A percentile compares a stretch with the other conserved stretches of the same genome.
These are phyloP conservation scores for Callinectes sapidus DNA, from an alignment of 2,888 invertebrate species.

Conservation along the genomic window DNA sequence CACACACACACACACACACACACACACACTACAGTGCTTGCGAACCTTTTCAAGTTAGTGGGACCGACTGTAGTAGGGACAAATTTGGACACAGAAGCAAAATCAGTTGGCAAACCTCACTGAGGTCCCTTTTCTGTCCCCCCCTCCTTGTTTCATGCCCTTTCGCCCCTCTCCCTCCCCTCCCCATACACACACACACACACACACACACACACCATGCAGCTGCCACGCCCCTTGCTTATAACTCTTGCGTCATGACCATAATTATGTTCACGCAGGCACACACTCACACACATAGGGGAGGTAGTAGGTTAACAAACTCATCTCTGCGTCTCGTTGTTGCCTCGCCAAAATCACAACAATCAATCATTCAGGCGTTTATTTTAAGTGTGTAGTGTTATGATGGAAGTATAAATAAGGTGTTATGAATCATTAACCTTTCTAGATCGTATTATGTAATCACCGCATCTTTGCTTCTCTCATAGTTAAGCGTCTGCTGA, in stretches of 20 bases:
- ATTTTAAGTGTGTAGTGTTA: too few relatives aligned
- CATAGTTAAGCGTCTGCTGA: not conserved
- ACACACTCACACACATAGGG: not conserved
- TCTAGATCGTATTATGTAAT: not conserved
- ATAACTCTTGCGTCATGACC: not conserved
- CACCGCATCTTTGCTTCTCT: not conserved
- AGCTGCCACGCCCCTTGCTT: not conserved
- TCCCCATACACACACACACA: not conserved
- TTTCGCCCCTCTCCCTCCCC: not conserved
- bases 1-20: slow-evolving; percentile 30
- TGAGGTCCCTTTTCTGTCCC: not conserved
- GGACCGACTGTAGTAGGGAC: not conserved
- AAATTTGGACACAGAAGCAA: slow-evolving; percentile 30
- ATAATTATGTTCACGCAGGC: not conserved
- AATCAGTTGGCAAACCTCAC: not conserved
- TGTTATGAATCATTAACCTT: too few relatives aligned
- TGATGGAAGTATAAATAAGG: too few relatives aligned
- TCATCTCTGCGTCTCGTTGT: too few relatives aligned
- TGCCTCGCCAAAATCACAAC: too few relatives aligned
- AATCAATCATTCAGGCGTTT: too few relatives aligned
- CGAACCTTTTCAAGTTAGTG: not conserved
- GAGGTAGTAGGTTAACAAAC: not conserved
- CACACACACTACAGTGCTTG: not conserved
- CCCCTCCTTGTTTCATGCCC: not conserved
- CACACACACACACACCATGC: not conserved